A percentile compares a stretch with the other conserved stretches of the same genome.
phyloP scores from a whole-genome alignment of 2,113 vertebrate genomes.

The Misgurnus anguillicaudatus region DNA sequence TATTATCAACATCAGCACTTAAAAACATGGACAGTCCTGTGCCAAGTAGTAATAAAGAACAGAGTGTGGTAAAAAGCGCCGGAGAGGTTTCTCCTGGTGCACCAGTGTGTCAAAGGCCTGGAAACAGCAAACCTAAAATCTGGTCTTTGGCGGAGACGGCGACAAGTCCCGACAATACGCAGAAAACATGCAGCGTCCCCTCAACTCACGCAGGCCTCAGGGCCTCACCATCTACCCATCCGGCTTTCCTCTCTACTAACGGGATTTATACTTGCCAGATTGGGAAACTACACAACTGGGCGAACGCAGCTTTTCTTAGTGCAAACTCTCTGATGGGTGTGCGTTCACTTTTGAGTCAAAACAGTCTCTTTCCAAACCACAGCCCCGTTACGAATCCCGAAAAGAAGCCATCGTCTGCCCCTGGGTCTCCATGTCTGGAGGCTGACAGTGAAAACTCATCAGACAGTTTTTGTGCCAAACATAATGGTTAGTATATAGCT shows the following conservation, averaged over 20 bases:
- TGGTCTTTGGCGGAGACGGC: slow-evolving; percentile 98
- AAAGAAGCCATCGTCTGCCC: slow-evolving; percentile 70
- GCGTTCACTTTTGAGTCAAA: slow-evolving; percentile 86
- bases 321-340: slow-evolving; percentile 94
- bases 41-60: slow-evolving; percentile 75
- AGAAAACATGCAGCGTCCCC: slow-evolving; percentile 76
- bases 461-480: slow-evolving; percentile 86
- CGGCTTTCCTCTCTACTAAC: slow-evolving; percentile 91
- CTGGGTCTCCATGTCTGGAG: slow-evolving; percentile 76
- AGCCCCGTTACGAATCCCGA: slow-evolving; percentile 73
- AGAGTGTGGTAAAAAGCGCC: slow-evolving; percentile 72
- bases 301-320: slow-evolving; percentile 92
- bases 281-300: slow-evolving; percentile 97
- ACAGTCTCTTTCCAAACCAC: slow-evolving; percentile 79
- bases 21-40: slow-evolving; percentile 76
- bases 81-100: slow-evolving; percentile 77
- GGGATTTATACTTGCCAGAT: slow-evolving; percentile 99
- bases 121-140: slow-evolving; percentile 95
- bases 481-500: slow-evolving; percentile 80
- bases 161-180: slow-evolving; percentile 88
- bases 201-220: slow-evolving; percentile 66
- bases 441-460: slow-evolving; percentile 84
- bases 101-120: slow-evolving; percentile 81
- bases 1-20: slow-evolving; percentile 71
- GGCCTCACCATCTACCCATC: slow-evolving; percentile 81